Percentiles rank a stretch among this genome's conserved stretches.
phyloP scores from a whole-genome alignment of 2,888 invertebrate species.

The Muscina levida region DNA sequence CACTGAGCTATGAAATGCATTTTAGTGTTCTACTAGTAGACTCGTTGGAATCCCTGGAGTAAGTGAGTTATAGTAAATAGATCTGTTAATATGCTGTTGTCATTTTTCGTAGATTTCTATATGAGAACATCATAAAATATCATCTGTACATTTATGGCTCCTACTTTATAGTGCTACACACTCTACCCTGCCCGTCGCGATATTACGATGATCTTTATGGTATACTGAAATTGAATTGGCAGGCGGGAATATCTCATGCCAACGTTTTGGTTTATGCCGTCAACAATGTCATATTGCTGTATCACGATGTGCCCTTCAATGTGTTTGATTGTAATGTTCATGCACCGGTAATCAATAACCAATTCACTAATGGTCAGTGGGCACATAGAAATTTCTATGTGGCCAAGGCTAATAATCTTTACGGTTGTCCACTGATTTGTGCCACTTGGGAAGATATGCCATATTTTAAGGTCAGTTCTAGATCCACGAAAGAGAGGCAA shows the following conservation, averaged over 20 bases:
- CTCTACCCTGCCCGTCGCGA: constrained; percentile 54
- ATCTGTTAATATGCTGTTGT: neutral
- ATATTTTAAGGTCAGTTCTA: constrained; percentile 62
- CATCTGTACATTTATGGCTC: constrained; percentile 67
- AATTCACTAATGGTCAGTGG: constrained; percentile 66
- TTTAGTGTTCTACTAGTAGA: constrained; percentile 69
- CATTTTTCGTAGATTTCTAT: constrained; percentile 56
- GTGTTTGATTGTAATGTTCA: constrained; percentile 64
- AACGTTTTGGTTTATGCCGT: constrained; percentile 67
- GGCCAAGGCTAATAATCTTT: constrained; percentile 68
- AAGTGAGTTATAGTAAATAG: constrained; percentile 1
- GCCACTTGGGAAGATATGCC: constrained; percentile 70
- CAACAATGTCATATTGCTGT: constrained; percentile 66
- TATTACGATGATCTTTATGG: constrained; percentile 66
- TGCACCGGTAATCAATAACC: constrained; percentile 67
- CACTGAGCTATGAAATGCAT: constrained; percentile 64
- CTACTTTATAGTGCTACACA: constrained; percentile 67
- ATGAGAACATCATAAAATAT: constrained; percentile 52
- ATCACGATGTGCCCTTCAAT: constrained; percentile 67
- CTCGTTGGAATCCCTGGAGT: constrained; percentile 62
- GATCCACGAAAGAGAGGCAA: neutral
- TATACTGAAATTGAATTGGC: constrained; percentile 65
- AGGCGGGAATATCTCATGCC: constrained; percentile 65
- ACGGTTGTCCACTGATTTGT: constrained; percentile 72
- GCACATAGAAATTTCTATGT: constrained; percentile 66